Base-by-base conservation (phyloP, 2,797 vertebrate genomes). In the Coluber constrictor region DNA sequence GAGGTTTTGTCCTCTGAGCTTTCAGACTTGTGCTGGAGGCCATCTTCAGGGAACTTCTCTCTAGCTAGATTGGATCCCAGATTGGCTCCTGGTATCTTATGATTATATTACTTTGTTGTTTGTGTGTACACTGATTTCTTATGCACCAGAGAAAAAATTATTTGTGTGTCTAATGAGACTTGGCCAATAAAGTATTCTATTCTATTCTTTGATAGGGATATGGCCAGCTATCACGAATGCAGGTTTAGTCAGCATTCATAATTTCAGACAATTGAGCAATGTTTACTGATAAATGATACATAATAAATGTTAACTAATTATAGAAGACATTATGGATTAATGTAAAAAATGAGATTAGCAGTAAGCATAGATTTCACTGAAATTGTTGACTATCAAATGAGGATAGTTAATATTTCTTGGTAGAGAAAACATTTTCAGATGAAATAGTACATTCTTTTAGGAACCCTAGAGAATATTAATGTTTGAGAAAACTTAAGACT, bases 291-390 rank as follows among this genome's bases (percentile, higher is more conserved):
- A 90, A 94, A 94, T 1, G 10, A 93, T 96, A 95, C 94, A 94
- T 95, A 96, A 97, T 96, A 96, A 96, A 96, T 83, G 93, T 59
- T 95, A 96, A 95, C 11, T 90, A 93, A 92, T 92, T 95, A 3
- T 94, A 95, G 95, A 96, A 93, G 88, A 94, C 94, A 91, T 93
- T 2, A 0, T 43, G 89, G 95, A 94, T 96, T 93, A 92, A 56
- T 95, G 94, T 95, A 93, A 74, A 87, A 87, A 94, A 90, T 96
- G 95, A 96, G 88, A n/a, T 93, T 97, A 95, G 92, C 95, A 94
- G 4, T 89, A n/a, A n/a, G 55, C 55, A 56, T 56, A 56, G 55
- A 56, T 56, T 91, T 95, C 37, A 89, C 37, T 47, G 23, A 43
- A 59, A 47, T 93, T 95, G 87, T 93, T 95, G 88, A 25, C 18